A percentile compares a stretch with the other conserved stretches of the same genome.
Evolutionary conservation across 2,888 invertebrate genomes (phyloP).

Genomic region (Myopa tessellatipennis): DNA sequence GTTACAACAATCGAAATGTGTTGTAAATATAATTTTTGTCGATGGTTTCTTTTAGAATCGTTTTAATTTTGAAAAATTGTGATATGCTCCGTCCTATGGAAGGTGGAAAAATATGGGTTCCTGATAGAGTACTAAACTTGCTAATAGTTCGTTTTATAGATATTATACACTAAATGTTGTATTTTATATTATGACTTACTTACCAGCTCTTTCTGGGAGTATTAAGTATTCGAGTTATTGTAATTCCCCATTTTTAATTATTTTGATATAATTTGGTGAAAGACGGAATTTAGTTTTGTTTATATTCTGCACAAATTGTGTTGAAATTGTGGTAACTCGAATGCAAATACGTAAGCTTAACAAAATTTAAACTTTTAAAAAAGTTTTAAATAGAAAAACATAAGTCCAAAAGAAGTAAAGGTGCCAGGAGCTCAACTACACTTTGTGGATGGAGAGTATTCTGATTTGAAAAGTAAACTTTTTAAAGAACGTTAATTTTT

Average conservation of each 20-base stretch:
- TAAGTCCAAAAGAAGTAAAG: background rate
- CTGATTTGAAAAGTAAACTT: too few relatives aligned
- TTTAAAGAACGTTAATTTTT: too few relatives aligned
- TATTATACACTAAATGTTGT: background rate
- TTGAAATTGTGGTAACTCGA: background rate
- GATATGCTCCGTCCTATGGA: slow-evolving; percentile 41
- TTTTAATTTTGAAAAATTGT: slow-evolving; percentile 40
- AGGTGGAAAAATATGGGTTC: background rate
- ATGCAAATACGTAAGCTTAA: background rate
- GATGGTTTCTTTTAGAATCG: slow-evolving; percentile 48
- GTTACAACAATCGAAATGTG: background rate
- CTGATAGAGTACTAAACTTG: too few relatives aligned
- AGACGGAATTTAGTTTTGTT: background rate
- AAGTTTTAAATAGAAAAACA: background rate
- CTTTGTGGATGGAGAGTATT: too few relatives aligned
- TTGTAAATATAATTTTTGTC: slow-evolving; percentile 52
- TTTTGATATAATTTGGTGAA: background rate
- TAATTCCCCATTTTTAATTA: background rate
- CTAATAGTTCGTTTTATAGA: too few relatives aligned
- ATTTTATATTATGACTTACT: background rate
- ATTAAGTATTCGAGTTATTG: background rate
- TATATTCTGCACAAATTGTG: background rate
- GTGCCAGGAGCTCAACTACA: too few relatives aligned
- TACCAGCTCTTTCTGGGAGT: background rate
- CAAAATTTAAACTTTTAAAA: too few relatives aligned